Percentiles rank a stretch among this genome's conserved stretches.
These are phyloP conservation scores for Calyptommatus sinebrachiatus DNA, from an alignment of 2,113 vertebrate genomes.

Conservation along the genomic window DNA sequence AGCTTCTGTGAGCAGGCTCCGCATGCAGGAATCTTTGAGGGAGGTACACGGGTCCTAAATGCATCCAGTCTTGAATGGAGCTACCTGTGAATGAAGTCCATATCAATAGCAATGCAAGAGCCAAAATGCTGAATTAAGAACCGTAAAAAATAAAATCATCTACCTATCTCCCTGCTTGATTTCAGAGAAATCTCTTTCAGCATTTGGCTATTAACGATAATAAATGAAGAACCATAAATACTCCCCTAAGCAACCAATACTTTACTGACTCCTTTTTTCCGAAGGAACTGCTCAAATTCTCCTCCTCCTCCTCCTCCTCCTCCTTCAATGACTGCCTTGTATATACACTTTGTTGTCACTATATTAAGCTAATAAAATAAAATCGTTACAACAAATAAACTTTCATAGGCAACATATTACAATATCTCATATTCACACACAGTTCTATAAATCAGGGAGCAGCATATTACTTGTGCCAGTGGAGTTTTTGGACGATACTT, in stretches of 20 bases:
- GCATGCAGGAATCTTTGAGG: no score
- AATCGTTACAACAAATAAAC: neutral
- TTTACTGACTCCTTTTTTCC: neutral
- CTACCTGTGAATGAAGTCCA: no score
- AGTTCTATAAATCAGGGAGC: neutral
- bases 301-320: no score
- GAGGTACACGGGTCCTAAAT: no score
- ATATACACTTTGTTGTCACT: neutral
- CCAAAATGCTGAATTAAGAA: no score
- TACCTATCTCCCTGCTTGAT: no score
- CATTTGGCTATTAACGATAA: neutral
- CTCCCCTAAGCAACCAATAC: neutral
- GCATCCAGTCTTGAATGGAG: no score
- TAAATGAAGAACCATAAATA: neutral
- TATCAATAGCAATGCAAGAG: no score
- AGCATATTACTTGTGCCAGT: neutral
- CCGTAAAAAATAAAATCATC: no score
- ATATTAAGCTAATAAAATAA: neutral
- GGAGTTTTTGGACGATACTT: neutral
- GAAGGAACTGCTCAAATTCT: neutral
- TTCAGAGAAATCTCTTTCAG: no score
- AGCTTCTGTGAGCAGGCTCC: no score
- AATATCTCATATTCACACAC: neutral
- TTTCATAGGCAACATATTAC: conserved; percentile 3
- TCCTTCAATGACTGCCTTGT: neutral